Evolutionary conservation across 2,888 invertebrate genomes (phyloP).

Genomic region (Dasypogon diadema): DNA sequence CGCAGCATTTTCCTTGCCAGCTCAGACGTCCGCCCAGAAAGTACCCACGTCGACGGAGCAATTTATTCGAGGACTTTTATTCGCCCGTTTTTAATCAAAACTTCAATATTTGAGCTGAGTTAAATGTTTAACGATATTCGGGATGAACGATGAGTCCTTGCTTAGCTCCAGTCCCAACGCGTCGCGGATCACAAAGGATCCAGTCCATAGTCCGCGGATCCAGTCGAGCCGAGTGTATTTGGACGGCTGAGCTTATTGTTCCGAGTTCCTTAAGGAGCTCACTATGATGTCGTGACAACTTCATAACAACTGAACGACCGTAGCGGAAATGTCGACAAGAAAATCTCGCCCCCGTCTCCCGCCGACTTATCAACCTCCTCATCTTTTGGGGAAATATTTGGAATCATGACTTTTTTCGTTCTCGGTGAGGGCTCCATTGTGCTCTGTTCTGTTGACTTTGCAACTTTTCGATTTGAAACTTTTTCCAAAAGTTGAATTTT

Average conservation of each 20-base stretch:
- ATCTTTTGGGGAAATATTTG: constrained; percentile 10
- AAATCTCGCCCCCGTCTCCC: not conserved
- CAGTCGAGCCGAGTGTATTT: constrained; percentile 16
- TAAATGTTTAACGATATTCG: constrained; percentile 25
- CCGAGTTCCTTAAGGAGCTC: constrained; percentile 6
- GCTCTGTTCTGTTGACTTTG: constrained; percentile 19
- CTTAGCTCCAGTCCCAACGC: not conserved
- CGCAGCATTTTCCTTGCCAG: too few relatives aligned
- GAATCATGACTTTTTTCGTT: not conserved
- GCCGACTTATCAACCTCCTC: not conserved
- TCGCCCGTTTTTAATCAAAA: constrained; percentile 43
- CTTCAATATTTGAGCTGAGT: constrained; percentile 42
- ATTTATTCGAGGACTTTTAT: not conserved
- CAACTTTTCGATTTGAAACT: constrained; percentile 16
- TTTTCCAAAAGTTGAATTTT: constrained; percentile 17
- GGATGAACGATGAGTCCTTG: not conserved
- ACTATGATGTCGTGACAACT: constrained; percentile 1
- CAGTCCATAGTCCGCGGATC: not conserved
- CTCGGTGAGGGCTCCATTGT: not conserved
- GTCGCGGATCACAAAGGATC: not conserved
- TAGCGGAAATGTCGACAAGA: constrained; percentile 28
- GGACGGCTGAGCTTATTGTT: not conserved
- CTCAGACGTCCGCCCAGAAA: not conserved
- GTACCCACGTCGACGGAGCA: not conserved
- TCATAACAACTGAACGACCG: constrained; percentile 15